These are phyloP conservation scores for Yoshiicerus persimilis DNA, from an alignment of 1,140 invertebrate genomes.

Conservation along the genomic window DNA sequence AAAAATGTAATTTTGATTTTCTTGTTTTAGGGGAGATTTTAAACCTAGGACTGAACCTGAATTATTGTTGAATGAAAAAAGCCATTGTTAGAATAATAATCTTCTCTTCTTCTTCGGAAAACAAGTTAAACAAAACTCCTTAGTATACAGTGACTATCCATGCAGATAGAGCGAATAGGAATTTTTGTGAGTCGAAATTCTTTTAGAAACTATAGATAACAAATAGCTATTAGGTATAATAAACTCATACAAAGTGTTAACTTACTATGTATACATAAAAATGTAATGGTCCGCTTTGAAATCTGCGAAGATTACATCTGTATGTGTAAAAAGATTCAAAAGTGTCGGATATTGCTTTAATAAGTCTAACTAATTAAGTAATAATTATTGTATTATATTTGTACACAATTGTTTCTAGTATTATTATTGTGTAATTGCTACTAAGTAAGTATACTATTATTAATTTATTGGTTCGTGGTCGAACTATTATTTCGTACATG, in stretches of 20 bases:
- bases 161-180: not conserved
- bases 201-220: not conserved
- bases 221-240: not conserved
- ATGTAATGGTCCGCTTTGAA: not conserved
- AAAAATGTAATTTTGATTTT: not conserved
- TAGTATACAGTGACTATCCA: not conserved
- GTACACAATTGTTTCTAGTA: not conserved
- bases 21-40: conserved; percentile 2
- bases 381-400: not conserved
- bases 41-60: conserved; percentile 11
- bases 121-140: not conserved
- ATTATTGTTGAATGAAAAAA: not conserved
- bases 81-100: not conserved
- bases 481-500: not conserved
- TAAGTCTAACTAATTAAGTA: not conserved
- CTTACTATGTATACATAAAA: not conserved
- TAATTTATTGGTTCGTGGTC: not conserved
- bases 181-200: not conserved
- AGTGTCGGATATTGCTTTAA: not conserved
- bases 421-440: not conserved
- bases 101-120: not conserved
- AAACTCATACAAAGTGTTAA: not conserved
- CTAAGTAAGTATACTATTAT: not conserved
- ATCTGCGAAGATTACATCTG: not conserved
- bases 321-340: not conserved